Percentiles rank a stretch among this genome's conserved stretches.
phyloP scores from a whole-genome alignment of 2,888 invertebrate species.

The Operophtera brumata region DNA sequence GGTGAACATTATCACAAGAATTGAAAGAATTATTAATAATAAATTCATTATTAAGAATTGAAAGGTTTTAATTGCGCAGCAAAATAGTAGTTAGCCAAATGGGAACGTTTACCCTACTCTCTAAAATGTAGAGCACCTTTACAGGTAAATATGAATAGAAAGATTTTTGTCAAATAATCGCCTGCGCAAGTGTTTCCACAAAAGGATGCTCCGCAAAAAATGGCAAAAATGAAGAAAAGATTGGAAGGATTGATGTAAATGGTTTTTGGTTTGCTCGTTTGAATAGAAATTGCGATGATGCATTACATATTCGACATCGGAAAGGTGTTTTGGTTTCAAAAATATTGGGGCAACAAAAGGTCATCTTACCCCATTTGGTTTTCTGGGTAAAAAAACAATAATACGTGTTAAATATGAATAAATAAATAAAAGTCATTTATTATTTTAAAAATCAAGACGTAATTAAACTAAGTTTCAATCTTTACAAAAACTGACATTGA shows the following conservation, averaged over 20 bases:
- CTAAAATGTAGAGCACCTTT: conserved; percentile 53
- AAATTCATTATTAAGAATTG: too few relatives aligned
- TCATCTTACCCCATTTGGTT: conserved; percentile 16
- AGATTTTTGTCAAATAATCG: conserved; percentile 69
- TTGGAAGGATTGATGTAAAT: conserved; percentile 57
- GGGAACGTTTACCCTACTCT: conserved; percentile 38
- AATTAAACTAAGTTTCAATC: background rate
- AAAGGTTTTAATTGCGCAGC: too few relatives aligned
- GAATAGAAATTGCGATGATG: conserved; percentile 47
- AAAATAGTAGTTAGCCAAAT: background rate
- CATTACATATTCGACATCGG: conserved; percentile 41
- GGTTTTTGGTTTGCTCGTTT: conserved; percentile 38
- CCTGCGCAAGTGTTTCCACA: conserved; percentile 61
- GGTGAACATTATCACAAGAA: too few relatives aligned
- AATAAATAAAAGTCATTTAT: too few relatives aligned
- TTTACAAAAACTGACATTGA: background rate
- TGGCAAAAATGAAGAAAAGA: conserved; percentile 40
- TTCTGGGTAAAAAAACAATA: too few relatives aligned
- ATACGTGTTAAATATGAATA: too few relatives aligned
- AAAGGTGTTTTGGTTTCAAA: conserved; percentile 46
- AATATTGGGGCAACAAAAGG: conserved; percentile 19
- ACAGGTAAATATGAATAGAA: conserved; percentile 57
- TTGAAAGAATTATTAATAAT: too few relatives aligned
- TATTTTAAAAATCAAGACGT: too few relatives aligned
- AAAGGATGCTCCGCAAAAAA: conserved; percentile 41